Evolutionary conservation across 2,797 vertebrate species (phyloP).

Genomic region (Tapera naevia): DNA sequence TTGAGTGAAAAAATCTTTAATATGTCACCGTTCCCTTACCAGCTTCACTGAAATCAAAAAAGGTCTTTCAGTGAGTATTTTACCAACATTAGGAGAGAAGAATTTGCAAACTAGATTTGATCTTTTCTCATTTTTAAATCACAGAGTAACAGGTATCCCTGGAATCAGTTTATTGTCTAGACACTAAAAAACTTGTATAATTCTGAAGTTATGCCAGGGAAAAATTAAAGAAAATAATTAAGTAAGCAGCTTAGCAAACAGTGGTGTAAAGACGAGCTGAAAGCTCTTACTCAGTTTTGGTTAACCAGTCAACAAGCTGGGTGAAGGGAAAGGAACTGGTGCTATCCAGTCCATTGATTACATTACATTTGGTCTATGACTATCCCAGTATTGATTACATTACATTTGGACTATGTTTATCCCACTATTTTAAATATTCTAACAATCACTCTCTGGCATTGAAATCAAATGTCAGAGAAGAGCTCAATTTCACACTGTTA

Average conservation of each 20-base stretch:
- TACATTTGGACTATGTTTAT: background rate
- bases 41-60: background rate
- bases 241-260: background rate
- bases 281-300: background rate
- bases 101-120: background rate
- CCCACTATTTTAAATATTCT: background rate
- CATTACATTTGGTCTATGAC: background rate
- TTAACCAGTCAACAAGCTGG: fast-evolving
- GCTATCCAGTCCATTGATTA: background rate
- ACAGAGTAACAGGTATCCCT: background rate
- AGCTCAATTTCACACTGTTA: background rate
- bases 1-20: background rate
- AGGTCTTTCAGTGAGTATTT: background rate
- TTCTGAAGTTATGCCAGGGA: background rate
- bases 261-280: background rate
- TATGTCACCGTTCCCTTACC: background rate
- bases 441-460: background rate
- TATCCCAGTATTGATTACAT: background rate
- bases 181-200: background rate
- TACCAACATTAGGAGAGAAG: background rate
- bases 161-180: background rate
- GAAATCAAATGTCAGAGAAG: background rate
- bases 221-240: background rate
- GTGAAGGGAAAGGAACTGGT: background rate
- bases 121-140: background rate